Percentiles rank a stretch among this genome's conserved stretches.
phyloP scores from a whole-genome alignment of 2,888 invertebrate species.

The Phyllotreta cruciferae region DNA sequence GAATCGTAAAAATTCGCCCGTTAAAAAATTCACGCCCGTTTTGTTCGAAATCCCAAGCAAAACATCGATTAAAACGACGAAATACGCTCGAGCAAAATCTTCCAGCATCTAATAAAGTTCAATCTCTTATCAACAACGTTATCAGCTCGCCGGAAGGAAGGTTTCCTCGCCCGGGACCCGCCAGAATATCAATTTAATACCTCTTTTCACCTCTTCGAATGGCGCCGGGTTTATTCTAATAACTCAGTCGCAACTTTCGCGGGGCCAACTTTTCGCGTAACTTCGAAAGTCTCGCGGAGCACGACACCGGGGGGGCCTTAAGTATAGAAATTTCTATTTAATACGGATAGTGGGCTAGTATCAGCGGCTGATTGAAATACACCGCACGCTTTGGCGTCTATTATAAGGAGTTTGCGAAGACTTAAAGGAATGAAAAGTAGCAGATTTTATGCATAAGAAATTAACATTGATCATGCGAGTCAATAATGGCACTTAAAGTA shows the following conservation, averaged over 20 bases:
- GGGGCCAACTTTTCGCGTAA: conserved; percentile 32
- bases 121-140: conserved; percentile 8
- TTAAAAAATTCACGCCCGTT: too few relatives aligned
- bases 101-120: neutral
- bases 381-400: neutral
- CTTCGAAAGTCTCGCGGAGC: conserved; percentile 20
- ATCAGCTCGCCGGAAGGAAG: conserved; percentile 6
- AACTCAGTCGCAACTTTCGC: conserved; percentile 28
- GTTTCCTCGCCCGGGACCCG: conserved; percentile 19
- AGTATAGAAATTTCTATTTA: conserved; percentile 18
- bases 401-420: neutral
- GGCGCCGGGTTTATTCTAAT: conserved; percentile 29
- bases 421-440: too few relatives aligned
- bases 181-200: conserved; percentile 26
- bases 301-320: conserved; percentile 9
- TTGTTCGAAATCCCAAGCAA: too few relatives aligned
- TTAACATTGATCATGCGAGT: too few relatives aligned
- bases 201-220: conserved; percentile 19
- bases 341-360: neutral
- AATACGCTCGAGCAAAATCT: too few relatives aligned
- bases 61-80: too few relatives aligned
- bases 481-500: too few relatives aligned
- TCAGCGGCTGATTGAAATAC: too few relatives aligned
- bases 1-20: too few relatives aligned
- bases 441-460: too few relatives aligned